phyloP scores from a whole-genome alignment of 2,113 vertebrate species.

The Tragelaphus strepsiceros region DNA sequence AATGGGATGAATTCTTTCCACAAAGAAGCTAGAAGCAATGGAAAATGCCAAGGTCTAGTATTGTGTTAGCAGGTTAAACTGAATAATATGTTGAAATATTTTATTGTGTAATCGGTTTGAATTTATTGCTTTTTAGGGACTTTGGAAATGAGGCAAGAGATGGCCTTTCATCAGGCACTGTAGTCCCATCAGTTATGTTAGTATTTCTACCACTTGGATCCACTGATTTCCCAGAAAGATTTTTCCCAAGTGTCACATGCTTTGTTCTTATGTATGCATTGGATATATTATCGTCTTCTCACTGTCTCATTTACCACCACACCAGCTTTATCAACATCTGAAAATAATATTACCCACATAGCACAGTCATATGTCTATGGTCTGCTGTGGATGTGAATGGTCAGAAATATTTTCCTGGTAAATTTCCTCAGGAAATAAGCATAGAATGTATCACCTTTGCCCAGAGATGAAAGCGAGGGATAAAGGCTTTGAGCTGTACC shows the following conservation, averaged over 20 bases:
- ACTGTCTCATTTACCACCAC: neutral
- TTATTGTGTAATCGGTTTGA: conserved; percentile 2
- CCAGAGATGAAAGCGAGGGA: neutral
- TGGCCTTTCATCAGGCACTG: neutral
- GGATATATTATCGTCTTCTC: neutral
- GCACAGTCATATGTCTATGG: neutral
- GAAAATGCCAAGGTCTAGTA: conserved; percentile 65
- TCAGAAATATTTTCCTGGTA: neutral
- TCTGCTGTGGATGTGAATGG: neutral
- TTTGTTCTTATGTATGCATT: conserved; percentile 10
- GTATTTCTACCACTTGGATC: neutral
- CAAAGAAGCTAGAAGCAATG: conserved; percentile 52
- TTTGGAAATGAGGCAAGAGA: neutral
- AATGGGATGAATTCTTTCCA: conserved; percentile 40
- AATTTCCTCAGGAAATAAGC: conserved; percentile 3
- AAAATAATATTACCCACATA: neutral
- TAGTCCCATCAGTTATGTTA: neutral
- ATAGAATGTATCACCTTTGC: neutral
- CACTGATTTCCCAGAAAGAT: conserved; percentile 14
- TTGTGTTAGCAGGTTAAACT: conserved; percentile 48
- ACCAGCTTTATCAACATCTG: conserved; percentile 5
- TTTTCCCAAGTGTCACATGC: neutral
- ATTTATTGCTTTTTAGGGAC: conserved; percentile 10
- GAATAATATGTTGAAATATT: conserved; percentile 49
- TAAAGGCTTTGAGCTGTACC: neutral